A percentile compares a stretch with the other conserved stretches of the same genome.
Evolutionary conservation across 2,797 vertebrate genomes (phyloP).

Genomic region (Acrossocheilus wenchowensis): DNA sequence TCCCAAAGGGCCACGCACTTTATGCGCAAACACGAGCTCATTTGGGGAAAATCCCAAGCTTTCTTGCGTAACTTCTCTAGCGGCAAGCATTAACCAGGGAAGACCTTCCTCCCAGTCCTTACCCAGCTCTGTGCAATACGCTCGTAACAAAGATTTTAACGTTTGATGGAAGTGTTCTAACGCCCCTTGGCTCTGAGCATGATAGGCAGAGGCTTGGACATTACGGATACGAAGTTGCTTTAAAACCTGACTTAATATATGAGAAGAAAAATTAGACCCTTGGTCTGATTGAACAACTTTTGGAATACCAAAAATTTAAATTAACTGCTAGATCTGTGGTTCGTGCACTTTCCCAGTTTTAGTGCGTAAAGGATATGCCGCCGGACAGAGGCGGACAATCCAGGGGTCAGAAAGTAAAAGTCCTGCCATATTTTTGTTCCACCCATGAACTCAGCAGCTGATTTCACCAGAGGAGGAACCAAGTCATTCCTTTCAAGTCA

Average conservation of each 20-base stretch:
- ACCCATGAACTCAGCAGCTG: too few relatives aligned
- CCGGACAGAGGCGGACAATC: too few relatives aligned
- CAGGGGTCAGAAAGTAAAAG: too few relatives aligned
- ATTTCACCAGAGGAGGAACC: too few relatives aligned
- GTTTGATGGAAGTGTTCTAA: slow-evolving; percentile 11
- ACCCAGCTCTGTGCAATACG: background rate
- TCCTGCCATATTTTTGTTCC: too few relatives aligned
- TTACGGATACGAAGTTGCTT: slow-evolving; percentile 23
- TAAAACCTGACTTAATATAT: slow-evolving; percentile 20
- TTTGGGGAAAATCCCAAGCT: background rate
- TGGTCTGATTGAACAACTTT: background rate
- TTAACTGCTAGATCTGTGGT: background rate
- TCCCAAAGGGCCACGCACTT: too few relatives aligned
- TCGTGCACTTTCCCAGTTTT: too few relatives aligned
- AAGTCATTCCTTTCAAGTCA: too few relatives aligned
- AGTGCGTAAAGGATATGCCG: background rate
- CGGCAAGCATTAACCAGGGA: background rate
- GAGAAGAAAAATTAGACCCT: slow-evolving; percentile 26
- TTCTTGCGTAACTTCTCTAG: background rate
- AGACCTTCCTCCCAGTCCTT: background rate
- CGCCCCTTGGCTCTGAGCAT: slow-evolving; percentile 25
- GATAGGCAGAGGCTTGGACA: background rate
- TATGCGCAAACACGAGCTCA: too few relatives aligned
- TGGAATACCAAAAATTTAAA: background rate
- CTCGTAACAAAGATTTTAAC: background rate